Evolutionary conservation across 1,140 invertebrate species (phyloP).

Genomic region (Pentalonia nigronervosa): DNA sequence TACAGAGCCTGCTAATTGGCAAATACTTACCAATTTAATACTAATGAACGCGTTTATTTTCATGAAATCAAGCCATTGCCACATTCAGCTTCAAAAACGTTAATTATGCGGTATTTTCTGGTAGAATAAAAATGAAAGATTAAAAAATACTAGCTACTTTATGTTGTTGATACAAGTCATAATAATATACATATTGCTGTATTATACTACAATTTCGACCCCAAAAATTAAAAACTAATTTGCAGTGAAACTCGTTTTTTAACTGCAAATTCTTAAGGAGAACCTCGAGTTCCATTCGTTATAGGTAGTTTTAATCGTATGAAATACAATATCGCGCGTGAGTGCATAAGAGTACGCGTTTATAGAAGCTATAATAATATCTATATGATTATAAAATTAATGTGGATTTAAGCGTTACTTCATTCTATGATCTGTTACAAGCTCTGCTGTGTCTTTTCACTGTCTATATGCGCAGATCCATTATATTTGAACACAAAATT

Average conservation of each 20-base stretch:
- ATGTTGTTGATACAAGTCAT: background rate
- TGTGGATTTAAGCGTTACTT: background rate
- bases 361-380: background rate
- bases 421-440: background rate
- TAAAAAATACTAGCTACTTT: background rate
- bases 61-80: background rate
- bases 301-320: background rate
- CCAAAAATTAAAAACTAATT: background rate
- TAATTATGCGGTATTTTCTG: background rate
- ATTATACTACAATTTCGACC: background rate
- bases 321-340: background rate
- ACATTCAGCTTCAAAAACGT: background rate
- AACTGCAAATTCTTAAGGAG: background rate
- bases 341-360: too few relatives aligned
- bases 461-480: background rate
- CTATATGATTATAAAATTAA: background rate
- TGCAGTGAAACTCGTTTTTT: background rate
- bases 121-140: background rate
- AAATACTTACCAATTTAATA: background rate
- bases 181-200: too few relatives aligned
- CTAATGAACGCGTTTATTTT: background rate
- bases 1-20: background rate
- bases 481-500: background rate
- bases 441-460: background rate
- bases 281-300: background rate